These are phyloP conservation scores for Reinhardtius hippoglossoides DNA, from an alignment of 2,113 vertebrate genomes.

Conservation along the genomic window DNA sequence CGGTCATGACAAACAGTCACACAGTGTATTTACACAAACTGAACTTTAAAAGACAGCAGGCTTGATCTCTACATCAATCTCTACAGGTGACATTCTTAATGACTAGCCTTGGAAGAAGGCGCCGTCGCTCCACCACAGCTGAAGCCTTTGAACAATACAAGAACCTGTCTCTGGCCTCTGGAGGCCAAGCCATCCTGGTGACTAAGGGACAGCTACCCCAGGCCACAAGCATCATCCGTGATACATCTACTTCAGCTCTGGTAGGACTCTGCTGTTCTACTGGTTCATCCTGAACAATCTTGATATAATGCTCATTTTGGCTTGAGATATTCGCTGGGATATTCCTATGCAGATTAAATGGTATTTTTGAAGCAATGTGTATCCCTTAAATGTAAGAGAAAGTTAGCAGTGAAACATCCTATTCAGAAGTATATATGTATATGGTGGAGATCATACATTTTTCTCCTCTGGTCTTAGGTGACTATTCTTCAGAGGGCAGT, in stretches of 20 bases:
- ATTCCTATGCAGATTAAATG: neutral
- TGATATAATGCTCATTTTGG: neutral
- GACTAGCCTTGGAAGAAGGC: neutral
- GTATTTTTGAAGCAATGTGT: neutral
- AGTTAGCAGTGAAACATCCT: too few species aligned
- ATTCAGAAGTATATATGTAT: too few species aligned
- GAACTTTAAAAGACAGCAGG: accelerated
- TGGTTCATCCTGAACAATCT: too few species aligned
- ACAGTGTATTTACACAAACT: neutral
- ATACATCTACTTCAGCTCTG: conserved; percentile 82
- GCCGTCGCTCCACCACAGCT: conserved; percentile 47
- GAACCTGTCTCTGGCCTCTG: conserved; percentile 78
- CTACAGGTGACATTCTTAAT: conserved; percentile 79
- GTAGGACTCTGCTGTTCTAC: conserved; percentile 47
- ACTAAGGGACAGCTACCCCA: conserved; percentile 69
- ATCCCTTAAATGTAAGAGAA: neutral
- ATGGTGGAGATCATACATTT: neutral
- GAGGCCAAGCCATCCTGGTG: conserved; percentile 79
- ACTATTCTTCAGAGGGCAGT: conserved; percentile 75
- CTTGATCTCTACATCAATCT: conserved; percentile 27
- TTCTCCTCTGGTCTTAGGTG: conserved; percentile 59
- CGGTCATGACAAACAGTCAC: neutral
- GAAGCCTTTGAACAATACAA: conserved; percentile 64
- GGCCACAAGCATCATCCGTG: conserved; percentile 78
- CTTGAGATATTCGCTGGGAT: neutral